Conservation (phyloP, 2,888 invertebrate genomes). For the Nebria salina region DNA sequence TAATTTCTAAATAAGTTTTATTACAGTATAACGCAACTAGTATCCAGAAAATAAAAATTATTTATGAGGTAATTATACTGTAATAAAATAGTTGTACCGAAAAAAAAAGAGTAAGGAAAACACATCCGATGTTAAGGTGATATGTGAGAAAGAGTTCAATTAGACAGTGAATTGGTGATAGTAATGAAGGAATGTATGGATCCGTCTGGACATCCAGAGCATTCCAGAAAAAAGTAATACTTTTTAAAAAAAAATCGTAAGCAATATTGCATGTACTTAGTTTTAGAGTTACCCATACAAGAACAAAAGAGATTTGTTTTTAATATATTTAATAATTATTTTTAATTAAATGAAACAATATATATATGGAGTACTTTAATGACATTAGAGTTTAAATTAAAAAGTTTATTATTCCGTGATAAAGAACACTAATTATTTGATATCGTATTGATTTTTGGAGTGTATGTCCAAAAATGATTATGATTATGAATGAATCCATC, state of each 20-base stretch:
- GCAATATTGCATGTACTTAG: slow-evolving; percentile 55
- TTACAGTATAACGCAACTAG: slow-evolving; percentile 28
- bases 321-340: slow-evolving; percentile 50
- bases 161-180: slow-evolving; percentile 43
- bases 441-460: neutral
- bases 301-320: slow-evolving; percentile 53
- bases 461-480: neutral
- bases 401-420: slow-evolving; percentile 34
- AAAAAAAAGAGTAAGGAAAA: slow-evolving; percentile 7
- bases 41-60: neutral
- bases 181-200: slow-evolving; percentile 6
- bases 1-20: slow-evolving; percentile 36
- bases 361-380: slow-evolving; percentile 16
- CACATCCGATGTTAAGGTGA: slow-evolving; percentile 36
- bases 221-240: slow-evolving; percentile 39
- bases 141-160: slow-evolving; percentile 40
- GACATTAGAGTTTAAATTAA: slow-evolving; percentile 38
- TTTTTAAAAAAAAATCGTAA: slow-evolving; percentile 47
- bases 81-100: neutral
- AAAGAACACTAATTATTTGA: neutral
- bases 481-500: neutral
- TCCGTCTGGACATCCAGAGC: neutral
- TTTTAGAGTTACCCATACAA: slow-evolving; percentile 37
- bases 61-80: neutral
- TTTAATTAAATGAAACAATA: slow-evolving; percentile 34